Base-by-base conservation (phyloP, 2,888 invertebrate genomes). In the Ernsta delagoae region DNA sequence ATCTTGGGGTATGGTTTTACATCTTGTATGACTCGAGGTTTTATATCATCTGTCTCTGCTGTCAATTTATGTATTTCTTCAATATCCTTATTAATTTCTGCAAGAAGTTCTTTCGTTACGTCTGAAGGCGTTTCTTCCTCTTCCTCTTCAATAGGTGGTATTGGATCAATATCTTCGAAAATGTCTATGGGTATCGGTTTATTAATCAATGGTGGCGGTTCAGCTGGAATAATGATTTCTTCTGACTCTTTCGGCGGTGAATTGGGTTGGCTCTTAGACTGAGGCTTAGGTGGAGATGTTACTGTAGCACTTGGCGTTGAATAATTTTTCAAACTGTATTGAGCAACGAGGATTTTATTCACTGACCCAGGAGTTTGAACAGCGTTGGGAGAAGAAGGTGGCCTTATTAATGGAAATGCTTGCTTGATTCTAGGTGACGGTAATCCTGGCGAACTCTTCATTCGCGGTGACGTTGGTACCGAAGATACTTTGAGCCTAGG, bases 381-480 rank as follows among this genome's bases (percentile, higher is more conserved):
- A 43, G 94, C 87, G 75, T 93, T 95, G 3, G 95, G 95, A 36
- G 95, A 95, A 50, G 94, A 92, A 5, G 95, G 93, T 71, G 95
- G 95, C 77, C 95, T 92, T 65, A 95, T 95, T 69, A 95, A 81
- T 1, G 95, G 95, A 73, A 95, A 95, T 67, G 95, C 94, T 81
- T 96, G 94, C 82, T 96, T 96, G 73, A 96, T 94, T 75, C 96
- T 93, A 4, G 96, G 95, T 70, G 95, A 95, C 41, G 95, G 95
- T 41, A 95, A 87, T 50, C 96, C 96, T 39, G 96, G 96, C 1
- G 96, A 95, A 79, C 95, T 95, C 83, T 96, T 96, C 81, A 96
- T 94, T 79, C 96, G 92, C 0, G 97, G 97, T 0, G 97, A 97
- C 45, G 97, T 96, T 74, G 97, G 97, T 75, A 96, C 96, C 75